Evolutionary conservation across 2,113 vertebrate genomes (phyloP).

Genomic region (Etia nguti): DNA sequence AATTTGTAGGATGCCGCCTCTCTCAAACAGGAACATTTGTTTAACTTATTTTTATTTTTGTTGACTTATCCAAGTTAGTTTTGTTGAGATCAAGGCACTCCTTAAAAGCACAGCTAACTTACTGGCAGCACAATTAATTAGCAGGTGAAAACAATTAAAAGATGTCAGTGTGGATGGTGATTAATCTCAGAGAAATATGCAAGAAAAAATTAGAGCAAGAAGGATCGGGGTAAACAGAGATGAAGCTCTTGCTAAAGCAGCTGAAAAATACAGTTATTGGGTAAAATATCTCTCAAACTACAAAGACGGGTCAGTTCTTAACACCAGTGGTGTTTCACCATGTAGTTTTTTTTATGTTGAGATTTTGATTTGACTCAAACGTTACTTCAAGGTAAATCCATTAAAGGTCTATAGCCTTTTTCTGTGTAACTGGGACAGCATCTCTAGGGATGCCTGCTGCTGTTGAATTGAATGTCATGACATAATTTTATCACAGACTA

Average conservation of each 20-base stretch:
- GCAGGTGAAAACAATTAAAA: constrained; percentile 16
- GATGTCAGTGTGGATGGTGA: neutral
- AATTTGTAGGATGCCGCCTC: constrained; percentile 18
- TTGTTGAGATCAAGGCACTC: neutral
- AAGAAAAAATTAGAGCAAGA: constrained; percentile 7
- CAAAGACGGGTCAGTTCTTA: neutral
- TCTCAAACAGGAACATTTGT: neutral
- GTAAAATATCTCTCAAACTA: neutral
- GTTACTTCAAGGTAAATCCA: neutral
- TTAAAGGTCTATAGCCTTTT: neutral
- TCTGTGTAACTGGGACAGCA: neutral
- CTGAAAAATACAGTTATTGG: neutral
- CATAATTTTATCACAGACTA: neutral
- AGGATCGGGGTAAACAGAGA: neutral
- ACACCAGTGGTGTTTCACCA: neutral
- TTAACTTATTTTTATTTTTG: constrained; percentile 10
- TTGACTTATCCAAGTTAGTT: constrained; percentile 18
- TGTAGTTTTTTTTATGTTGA: neutral
- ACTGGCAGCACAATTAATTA: constrained; percentile 8
- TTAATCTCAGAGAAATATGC: neutral
- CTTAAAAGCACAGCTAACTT: neutral
- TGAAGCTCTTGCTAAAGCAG: neutral
- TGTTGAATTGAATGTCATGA: neutral
- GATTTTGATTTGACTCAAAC: neutral
- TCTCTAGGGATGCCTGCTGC: neutral